Evolutionary conservation across 2,797 vertebrate genomes (phyloP), one percentile per base, ranked within the genome.

Genomic region (Falco naumanni): DNA sequence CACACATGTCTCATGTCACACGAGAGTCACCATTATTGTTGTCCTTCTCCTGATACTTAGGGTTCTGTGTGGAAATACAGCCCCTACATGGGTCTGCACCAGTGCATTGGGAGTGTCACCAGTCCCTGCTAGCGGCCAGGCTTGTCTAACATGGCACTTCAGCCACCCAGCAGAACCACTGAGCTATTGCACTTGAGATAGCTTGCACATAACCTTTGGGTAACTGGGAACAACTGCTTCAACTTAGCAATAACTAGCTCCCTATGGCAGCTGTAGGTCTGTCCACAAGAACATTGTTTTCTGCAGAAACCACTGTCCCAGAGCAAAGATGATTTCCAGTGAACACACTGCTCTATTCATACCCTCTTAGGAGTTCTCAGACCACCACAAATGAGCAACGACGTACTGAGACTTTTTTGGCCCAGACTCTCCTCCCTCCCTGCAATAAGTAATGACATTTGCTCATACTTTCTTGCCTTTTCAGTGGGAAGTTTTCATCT

Each of bases 121-220:
- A 33, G 14, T 28, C 26, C 11, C 7, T 1, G 0, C 14, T 0
- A 31, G 43, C 0, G 0, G 13, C 25, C 68, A 60, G 57, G 45
- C 33, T 60, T 2, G 0, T 50, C 37, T 68, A 66, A 13, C 13
- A 6, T 2, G 2, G 28, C n/a, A 68, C 8, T 33, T 16, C 79
- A 70, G 18, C 9, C 56, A n/a, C 6, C 2, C 72, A 74, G 70
- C 33, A 64, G 22, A 81, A 57, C 9, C 37, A 77, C 19, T 31
- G 64, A 89, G n/a, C 28, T 48, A 7, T 1, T 37, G n/a, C n/a
- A 50, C 24, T 37, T 17, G 29, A 33, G n/a, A 31, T 5, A 71
- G 65, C 7, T 26, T 41, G 19, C 50, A 51, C 39, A 16, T 3
- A 45, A 65, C 21, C 19, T 61, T 22, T 63, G 72, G 9, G 22